Evolutionary conservation across 2,797 vertebrate genomes (phyloP).

Genomic region (Cirrhinus mrigala): DNA sequence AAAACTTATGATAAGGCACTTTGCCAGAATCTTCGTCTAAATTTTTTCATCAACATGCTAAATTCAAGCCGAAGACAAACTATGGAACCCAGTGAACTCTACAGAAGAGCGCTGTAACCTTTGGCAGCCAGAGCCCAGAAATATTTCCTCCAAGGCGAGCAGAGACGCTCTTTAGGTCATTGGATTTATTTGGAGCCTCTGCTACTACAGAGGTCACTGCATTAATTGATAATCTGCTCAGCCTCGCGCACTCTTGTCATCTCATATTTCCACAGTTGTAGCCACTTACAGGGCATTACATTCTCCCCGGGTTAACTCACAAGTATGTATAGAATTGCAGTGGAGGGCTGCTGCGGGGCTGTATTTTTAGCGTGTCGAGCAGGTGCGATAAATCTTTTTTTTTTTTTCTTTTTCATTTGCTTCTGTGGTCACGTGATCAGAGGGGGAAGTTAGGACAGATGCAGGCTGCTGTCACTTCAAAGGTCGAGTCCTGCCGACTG

Average conservation of each 20-base stretch:
- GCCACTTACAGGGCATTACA: slow-evolving; percentile 55
- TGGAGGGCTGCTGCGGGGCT: slow-evolving; percentile 36
- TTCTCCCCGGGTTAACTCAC: slow-evolving; percentile 56
- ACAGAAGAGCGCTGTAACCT: not conserved
- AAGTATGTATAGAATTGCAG: slow-evolving; percentile 62
- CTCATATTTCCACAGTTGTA: slow-evolving; percentile 63
- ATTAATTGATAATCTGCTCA: slow-evolving; percentile 61
- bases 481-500: slow-evolving; percentile 47
- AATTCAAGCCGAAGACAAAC: not conserved
- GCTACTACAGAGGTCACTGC: slow-evolving; percentile 51
- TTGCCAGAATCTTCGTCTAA: not conserved
- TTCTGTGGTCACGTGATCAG: slow-evolving; percentile 24
- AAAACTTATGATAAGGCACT: slow-evolving; percentile 27
- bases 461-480: slow-evolving; percentile 55
- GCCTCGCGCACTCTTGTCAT: slow-evolving; percentile 42
- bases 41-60: slow-evolving; percentile 12
- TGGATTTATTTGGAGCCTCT: slow-evolving; percentile 47
- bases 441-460: slow-evolving; percentile 53
- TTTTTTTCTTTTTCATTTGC: slow-evolving; percentile 9
- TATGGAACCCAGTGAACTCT: not conserved
- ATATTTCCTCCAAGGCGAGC: slow-evolving; percentile 20
- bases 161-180: slow-evolving; percentile 28
- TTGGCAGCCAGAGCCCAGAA: not conserved
- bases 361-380: slow-evolving; percentile 61
- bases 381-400: slow-evolving; percentile 66